Percentiles rank a stretch among this genome's conserved stretches.
phyloP scores from a whole-genome alignment of 2,113 vertebrate species.

The Cephalopterus ornatus region DNA sequence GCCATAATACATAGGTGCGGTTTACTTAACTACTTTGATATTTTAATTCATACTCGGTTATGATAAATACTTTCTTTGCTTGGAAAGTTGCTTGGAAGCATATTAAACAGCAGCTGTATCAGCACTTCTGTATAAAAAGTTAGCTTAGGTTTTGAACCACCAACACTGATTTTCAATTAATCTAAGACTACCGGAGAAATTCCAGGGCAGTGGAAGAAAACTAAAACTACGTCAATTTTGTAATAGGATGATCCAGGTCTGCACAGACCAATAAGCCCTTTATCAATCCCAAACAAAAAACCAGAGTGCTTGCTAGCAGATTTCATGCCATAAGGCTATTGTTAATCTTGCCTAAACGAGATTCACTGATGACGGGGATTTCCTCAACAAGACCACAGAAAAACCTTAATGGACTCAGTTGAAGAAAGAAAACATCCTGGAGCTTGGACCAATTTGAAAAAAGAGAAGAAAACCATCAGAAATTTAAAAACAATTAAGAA shows the following conservation, averaged over 20 bases:
- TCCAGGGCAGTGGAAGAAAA: background rate
- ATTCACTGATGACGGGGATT: background rate
- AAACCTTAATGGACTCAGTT: background rate
- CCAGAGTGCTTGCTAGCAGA: background rate
- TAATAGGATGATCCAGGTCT: background rate
- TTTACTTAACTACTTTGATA: background rate
- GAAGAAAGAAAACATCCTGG: background rate
- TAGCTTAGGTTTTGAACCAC: constrained; percentile 10
- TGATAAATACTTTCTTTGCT: background rate
- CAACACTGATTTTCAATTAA: constrained; percentile 28
- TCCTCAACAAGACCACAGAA: background rate
- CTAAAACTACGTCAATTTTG: background rate
- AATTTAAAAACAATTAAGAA: background rate
- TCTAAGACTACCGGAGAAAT: background rate
- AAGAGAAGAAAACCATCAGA: background rate
- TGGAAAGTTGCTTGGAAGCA: background rate
- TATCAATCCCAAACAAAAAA: background rate
- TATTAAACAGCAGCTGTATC: background rate
- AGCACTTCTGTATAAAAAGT: background rate
- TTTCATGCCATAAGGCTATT: background rate
- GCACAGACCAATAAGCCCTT: background rate
- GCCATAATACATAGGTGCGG: background rate
- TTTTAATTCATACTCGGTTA: background rate
- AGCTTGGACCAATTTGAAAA: background rate
- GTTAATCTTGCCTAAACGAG: background rate